Evolutionary conservation across 2,797 vertebrate genomes (phyloP).

Genomic region (Esox lucius): DNA sequence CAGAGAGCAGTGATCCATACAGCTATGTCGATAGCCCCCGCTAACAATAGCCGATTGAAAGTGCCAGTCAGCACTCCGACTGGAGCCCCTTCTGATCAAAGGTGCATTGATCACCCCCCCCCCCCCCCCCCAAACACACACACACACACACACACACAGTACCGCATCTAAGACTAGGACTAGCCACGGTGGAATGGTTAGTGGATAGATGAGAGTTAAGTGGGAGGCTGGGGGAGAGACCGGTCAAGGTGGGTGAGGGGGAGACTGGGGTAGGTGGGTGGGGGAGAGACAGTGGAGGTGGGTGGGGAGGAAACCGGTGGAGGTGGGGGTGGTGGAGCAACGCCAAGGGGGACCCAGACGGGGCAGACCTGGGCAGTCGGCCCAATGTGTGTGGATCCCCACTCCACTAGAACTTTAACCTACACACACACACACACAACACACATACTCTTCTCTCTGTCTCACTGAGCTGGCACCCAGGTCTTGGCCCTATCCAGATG

Average conservation of each 20-base stretch:
- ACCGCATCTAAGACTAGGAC: not conserved
- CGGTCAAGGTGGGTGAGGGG: not conserved
- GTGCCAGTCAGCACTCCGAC: constrained; percentile 78
- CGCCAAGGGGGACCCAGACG: constrained; percentile 6
- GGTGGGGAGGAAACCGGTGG: not conserved
- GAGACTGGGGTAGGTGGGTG: not conserved
- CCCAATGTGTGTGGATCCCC: constrained; percentile 28
- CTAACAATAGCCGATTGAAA: constrained; percentile 81
- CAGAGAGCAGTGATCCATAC: constrained; percentile 75
- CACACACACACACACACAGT: constrained; percentile 17
- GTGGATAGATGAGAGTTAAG: not conserved
- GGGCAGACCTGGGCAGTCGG: constrained; percentile 26
- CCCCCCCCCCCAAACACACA: constrained; percentile 31
- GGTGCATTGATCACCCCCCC: constrained; percentile 74
- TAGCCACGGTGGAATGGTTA: not conserved
- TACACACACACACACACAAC: constrained; percentile 24
- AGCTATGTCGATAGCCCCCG: constrained; percentile 80
- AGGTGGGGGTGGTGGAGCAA: constrained; percentile 17
- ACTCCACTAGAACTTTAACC: constrained; percentile 1
- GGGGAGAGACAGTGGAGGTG: not conserved
- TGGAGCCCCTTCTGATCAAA: constrained; percentile 77
- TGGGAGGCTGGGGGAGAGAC: not conserved
- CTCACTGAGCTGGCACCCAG: constrained; percentile 35
- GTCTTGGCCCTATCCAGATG: constrained; percentile 5
- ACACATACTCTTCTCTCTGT: constrained; percentile 20